Evolutionary conservation across 2,113 vertebrate genomes (phyloP).

Genomic region (Rhinoderma darwinii): DNA sequence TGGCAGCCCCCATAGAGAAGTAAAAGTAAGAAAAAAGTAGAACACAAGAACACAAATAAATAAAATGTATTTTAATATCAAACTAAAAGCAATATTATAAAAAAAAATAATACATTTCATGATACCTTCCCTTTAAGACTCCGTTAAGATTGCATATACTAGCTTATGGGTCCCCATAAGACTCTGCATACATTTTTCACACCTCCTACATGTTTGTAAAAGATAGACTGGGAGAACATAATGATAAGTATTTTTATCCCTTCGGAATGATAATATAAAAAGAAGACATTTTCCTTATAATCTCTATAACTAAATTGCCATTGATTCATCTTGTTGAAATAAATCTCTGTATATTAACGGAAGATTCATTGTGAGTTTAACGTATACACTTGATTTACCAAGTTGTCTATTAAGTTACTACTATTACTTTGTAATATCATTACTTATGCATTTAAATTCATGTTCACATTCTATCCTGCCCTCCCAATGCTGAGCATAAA

Average conservation of each 20-base stretch:
- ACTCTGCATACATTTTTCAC: not conserved
- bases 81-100: no score
- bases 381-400: no score
- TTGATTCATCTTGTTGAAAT: not conserved
- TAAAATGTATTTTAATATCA: no score
- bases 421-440: not conserved
- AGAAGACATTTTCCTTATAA: not conserved
- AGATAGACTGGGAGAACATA: not conserved
- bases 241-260: not conserved
- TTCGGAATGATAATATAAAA: not conserved
- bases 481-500: not conserved
- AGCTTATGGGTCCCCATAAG: not conserved
- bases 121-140: no score
- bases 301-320: not conserved
- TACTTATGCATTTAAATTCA: not conserved
- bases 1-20: no score
- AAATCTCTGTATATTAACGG: not conserved
- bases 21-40: no score
- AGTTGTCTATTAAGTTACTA: not conserved
- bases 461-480: not conserved
- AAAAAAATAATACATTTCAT: no score
- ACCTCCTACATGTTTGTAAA: constrained; percentile 7
- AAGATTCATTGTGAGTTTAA: not conserved
- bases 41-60: no score
- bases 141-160: not conserved